phyloP scores from a whole-genome alignment of 2,113 vertebrate genomes.

The Coptodon bakossiorum region DNA sequence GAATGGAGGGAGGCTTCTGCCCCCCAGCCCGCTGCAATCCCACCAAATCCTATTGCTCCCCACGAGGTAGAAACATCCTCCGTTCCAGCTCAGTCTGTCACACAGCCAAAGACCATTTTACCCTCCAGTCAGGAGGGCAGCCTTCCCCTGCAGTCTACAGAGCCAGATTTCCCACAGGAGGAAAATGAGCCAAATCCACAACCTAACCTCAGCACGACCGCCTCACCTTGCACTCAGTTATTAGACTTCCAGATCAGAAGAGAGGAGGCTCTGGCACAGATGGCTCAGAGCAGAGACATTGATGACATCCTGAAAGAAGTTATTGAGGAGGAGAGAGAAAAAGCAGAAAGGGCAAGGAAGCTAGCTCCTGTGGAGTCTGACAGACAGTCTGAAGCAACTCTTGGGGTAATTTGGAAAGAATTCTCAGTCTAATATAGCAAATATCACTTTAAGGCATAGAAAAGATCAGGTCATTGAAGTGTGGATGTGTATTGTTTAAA shows the following conservation, averaged over 20 bases:
- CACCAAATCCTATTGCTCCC: constrained; percentile 19
- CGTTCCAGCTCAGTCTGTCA: not conserved
- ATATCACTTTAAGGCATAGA: not conserved
- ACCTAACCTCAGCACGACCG: not conserved
- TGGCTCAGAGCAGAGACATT: constrained; percentile 24
- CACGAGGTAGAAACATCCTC: constrained; percentile 30
- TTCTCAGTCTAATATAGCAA: not conserved
- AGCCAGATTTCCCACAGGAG: constrained; percentile 12
- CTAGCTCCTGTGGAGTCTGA: not conserved
- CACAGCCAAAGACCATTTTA: not conserved
- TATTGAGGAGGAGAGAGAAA: constrained; percentile 52
- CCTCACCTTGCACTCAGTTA: constrained; percentile 14
- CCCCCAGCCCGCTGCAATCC: constrained; percentile 32
- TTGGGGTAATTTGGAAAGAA: constrained; percentile 29
- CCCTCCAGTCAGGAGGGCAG: not conserved
- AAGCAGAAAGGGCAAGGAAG: constrained; percentile 20
- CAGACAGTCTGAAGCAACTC: constrained; percentile 2
- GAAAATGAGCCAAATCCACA: constrained; percentile 43
- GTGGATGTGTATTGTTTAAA: not conserved
- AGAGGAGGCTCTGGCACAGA: constrained; percentile 24
- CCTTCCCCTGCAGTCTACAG: not conserved
- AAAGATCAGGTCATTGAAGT: not conserved
- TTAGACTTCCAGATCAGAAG: constrained; percentile 26
- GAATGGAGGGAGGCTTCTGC: constrained; percentile 50
- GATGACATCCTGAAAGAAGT: constrained; percentile 60